A percentile compares a stretch with the other conserved stretches of the same genome.
phyloP scores from a whole-genome alignment of 2,113 vertebrate genomes.

The Thymallus thymallus region DNA sequence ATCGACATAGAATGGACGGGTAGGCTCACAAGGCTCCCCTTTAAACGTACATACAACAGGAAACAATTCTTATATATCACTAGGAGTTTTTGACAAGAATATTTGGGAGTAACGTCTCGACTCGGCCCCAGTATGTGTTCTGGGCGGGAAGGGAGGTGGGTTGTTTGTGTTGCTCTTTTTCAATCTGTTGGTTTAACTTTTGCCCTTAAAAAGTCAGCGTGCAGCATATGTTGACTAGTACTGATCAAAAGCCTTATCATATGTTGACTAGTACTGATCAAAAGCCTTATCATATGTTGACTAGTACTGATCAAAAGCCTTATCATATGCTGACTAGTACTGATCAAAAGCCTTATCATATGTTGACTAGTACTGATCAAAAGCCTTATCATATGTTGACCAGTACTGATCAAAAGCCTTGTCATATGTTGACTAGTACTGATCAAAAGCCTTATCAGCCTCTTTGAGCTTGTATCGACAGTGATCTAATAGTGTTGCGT shows the following conservation, averaged over 20 bases:
- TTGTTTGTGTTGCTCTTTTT: not conserved
- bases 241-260: constrained; percentile 3
- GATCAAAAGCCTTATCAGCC: constrained; percentile 4
- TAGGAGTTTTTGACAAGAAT: not conserved
- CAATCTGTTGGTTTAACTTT: not conserved
- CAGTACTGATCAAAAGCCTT: too few relatives aligned
- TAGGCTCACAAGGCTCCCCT: not conserved
- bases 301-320: constrained; percentile 3
- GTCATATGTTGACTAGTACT: constrained; percentile 7
- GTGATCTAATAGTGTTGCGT: not conserved
- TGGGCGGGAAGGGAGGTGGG: not conserved
- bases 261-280: too few relatives aligned
- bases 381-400: too few relatives aligned
- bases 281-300: constrained; percentile 4
- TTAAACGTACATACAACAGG: constrained; percentile 5
- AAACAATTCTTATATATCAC: constrained; percentile 5
- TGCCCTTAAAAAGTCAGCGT: not conserved
- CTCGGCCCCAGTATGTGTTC: not conserved
- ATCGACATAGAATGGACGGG: not conserved
- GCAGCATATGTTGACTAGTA: constrained; percentile 2
- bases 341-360: constrained; percentile 5
- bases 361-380: constrained; percentile 7
- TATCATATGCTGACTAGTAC: too few relatives aligned
- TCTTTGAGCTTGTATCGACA: constrained; percentile 1
- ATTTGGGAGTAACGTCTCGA: not conserved